Conservation (phyloP, 2,113 vertebrate species). For the Protobothrops mucrosquamatus region DNA sequence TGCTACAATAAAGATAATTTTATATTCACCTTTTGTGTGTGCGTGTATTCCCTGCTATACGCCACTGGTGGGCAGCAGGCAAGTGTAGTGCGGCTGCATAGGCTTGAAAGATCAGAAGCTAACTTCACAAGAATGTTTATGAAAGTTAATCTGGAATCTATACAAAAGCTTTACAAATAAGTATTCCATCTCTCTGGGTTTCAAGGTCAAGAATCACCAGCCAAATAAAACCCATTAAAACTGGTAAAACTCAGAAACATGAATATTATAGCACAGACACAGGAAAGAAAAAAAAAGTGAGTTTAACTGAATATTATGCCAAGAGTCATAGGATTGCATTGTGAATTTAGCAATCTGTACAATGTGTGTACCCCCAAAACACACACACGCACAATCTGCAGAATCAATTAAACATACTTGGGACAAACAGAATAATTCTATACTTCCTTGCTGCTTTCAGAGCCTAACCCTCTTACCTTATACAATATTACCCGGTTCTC, state of each 20-base stretch:
- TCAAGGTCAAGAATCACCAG: background rate
- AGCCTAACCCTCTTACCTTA: background rate
- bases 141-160: background rate
- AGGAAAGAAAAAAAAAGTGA: background rate
- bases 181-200: background rate
- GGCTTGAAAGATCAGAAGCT: conserved; percentile 6
- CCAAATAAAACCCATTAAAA: background rate
- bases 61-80: conserved; percentile 66
- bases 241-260: background rate
- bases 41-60: conserved; percentile 52
- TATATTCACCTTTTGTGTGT: conserved; percentile 18
- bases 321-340: no score
- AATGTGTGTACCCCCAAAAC: no score
- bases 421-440: no score
- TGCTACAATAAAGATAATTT: background rate
- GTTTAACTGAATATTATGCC: background rate
- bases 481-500: background rate
- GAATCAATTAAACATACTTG: background rate
- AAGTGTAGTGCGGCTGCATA: conserved; percentile 38
- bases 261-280: background rate
- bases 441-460: background rate
- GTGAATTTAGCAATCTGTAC: no score
- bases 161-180: background rate
- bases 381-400: no score
- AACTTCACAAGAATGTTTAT: background rate